Percentiles rank a stretch among this genome's conserved stretches.
These are phyloP conservation scores for Mionectes macconnelli DNA, from an alignment of 2,113 vertebrate genomes.

Conservation along the genomic window DNA sequence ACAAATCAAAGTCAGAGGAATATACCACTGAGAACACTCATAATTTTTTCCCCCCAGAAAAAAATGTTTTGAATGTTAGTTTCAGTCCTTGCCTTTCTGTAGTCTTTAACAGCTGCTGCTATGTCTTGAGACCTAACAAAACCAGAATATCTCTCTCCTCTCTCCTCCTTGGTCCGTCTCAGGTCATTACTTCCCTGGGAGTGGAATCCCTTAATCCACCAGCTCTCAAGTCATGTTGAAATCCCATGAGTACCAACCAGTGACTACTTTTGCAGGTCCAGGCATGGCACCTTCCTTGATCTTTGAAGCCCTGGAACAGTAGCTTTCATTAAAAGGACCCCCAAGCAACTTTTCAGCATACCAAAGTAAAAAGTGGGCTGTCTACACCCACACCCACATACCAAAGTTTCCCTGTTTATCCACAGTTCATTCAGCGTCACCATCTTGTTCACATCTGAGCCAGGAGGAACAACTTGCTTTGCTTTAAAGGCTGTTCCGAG, in stretches of 20 bases:
- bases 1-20: neutral
- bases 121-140: neutral
- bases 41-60: neutral
- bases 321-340: constrained; percentile 9
- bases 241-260: neutral
- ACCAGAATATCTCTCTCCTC: neutral
- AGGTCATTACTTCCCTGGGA: neutral
- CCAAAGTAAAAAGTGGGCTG: neutral
- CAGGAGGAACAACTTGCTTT: neutral
- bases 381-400: neutral
- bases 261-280: neutral
- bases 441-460: neutral
- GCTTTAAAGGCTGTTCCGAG: neutral
- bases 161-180: neutral
- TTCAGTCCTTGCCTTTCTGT: neutral
- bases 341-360: constrained; percentile 40
- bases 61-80: neutral
- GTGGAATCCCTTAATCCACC: neutral
- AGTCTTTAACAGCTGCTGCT: neutral
- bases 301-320: neutral
- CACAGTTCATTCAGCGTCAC: neutral
- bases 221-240: neutral
- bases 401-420: neutral
- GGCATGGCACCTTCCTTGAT: neutral
- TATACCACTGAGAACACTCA: neutral